Evolutionary conservation across 2,113 vertebrate species (phyloP).

Genomic region (Melanerpes aurifrons): DNA sequence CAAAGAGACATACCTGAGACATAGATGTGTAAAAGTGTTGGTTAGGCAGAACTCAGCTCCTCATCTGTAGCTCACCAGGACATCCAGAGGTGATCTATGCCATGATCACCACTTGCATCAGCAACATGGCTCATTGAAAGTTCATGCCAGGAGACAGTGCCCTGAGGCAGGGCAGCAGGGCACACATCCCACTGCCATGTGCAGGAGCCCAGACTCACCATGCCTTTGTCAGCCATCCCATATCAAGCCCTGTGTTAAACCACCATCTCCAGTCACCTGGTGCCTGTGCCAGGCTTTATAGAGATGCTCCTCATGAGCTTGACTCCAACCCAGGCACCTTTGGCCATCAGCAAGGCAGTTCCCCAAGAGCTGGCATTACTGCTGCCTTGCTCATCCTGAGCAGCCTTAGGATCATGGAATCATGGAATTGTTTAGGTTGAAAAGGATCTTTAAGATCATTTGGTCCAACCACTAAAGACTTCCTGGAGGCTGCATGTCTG

Average conservation of each 20-base stretch:
- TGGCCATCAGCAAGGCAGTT: neutral
- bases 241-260: neutral
- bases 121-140: accelerated
- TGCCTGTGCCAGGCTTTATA: accelerated
- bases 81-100: neutral
- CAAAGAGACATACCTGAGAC: accelerated
- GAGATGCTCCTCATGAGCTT: neutral
- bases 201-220: neutral
- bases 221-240: neutral
- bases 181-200: neutral
- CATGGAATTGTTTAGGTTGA: neutral
- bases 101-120: neutral
- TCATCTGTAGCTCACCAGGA: neutral
- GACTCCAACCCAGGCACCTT: neutral
- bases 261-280: accelerated
- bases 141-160: neutral
- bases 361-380: accelerated
- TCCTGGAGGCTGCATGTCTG: neutral
- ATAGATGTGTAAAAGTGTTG: neutral
- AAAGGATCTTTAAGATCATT: neutral
- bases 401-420: neutral
- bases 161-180: neutral
- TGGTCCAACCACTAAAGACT: neutral
- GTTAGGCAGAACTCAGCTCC: neutral
- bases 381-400: no score